A percentile compares a stretch with the other conserved stretches of the same genome.
Evolutionary conservation across 2,113 vertebrate genomes (phyloP).

Genomic region (Myxocyprinus asiaticus): DNA sequence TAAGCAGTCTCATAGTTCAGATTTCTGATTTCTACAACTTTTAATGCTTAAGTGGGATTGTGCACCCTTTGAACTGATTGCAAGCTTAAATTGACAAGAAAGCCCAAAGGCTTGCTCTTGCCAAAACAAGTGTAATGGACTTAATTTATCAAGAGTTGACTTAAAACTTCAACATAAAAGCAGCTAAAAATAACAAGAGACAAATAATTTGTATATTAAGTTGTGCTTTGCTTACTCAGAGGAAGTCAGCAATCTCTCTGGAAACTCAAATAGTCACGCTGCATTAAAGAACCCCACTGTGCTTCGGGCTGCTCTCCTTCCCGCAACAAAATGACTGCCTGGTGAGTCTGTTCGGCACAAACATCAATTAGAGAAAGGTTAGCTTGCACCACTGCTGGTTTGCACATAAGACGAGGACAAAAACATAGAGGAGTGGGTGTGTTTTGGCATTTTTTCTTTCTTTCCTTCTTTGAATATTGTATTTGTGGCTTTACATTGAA

Average conservation of each 20-base stretch:
- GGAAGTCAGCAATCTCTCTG: slow-evolving; percentile 16
- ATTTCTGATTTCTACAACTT: not conserved
- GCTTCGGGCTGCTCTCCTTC: slow-evolving; percentile 47
- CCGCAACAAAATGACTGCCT: slow-evolving; percentile 65
- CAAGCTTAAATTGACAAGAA: no score
- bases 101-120: not conserved
- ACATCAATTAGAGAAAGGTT: slow-evolving; percentile 80
- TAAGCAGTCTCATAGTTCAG: not conserved
- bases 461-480: slow-evolving; percentile 36
- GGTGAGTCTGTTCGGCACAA: slow-evolving; percentile 58
- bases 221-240: slow-evolving; percentile 8
- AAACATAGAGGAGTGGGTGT: slow-evolving; percentile 46
- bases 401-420: slow-evolving; percentile 57
- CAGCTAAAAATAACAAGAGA: not conserved
- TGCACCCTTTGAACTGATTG: not conserved
- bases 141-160: slow-evolving; percentile 1
- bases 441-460: slow-evolving; percentile 53
- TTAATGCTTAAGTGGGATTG: not conserved
- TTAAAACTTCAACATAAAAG: not conserved
- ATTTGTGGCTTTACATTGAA: slow-evolving; percentile 55
- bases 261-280: slow-evolving; percentile 27
- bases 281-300: slow-evolving; percentile 44
- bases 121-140: slow-evolving; percentile 1
- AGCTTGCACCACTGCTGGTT: slow-evolving; percentile 69
- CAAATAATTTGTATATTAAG: slow-evolving; percentile 8